Base-by-base conservation (phyloP, 2,888 invertebrate genomes). In the Alviniconcha strummeri region DNA sequence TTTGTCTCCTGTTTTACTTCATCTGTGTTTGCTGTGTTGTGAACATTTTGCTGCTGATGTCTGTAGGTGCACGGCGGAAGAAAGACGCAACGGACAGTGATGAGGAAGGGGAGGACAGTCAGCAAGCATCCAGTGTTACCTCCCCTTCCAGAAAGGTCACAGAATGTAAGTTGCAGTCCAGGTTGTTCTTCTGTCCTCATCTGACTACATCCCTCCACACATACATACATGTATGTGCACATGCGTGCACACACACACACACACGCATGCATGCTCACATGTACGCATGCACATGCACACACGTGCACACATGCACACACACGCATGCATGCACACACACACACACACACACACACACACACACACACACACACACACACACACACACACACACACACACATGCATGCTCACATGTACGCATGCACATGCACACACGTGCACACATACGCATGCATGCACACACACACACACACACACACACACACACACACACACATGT, bases 61-160 rank as follows among this genome's bases (percentile, higher is more conserved):
- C 36, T 82, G 7, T 72, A 86, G 86, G 86, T 57, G 80, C 84
- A 0, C 83, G 78, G 19, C 84, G 82, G 77, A 85, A 86, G 64
- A 84, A 83, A 72, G 85, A 86, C 36, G 11, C 77, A 11, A 82
- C 82, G n/a, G 86, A 86, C 78, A 87, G 87, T 72, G 87, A 87
- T 72, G 87, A 87, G 64, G 87, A 87, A 56, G 71, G 79, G 36
- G 84, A 86, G 69, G 86, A 86, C n/a, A 71, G 54, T 52, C 56
- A 75, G 52, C 64, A 19, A 5, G 4, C 74, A 13, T 19, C 71
- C 2, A 54, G 19, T 11, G 19, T 74, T 17, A 55, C 77, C 7
- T 82, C 82, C 36, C 82, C 82, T 71, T 11, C 56, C 55, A 82
- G 64, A 69, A 76, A 77, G 17, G 69, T 55, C 77, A 57, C 82